phyloP scores from a whole-genome alignment of 2,888 invertebrate genomes.

The Ophion ventricosus region DNA sequence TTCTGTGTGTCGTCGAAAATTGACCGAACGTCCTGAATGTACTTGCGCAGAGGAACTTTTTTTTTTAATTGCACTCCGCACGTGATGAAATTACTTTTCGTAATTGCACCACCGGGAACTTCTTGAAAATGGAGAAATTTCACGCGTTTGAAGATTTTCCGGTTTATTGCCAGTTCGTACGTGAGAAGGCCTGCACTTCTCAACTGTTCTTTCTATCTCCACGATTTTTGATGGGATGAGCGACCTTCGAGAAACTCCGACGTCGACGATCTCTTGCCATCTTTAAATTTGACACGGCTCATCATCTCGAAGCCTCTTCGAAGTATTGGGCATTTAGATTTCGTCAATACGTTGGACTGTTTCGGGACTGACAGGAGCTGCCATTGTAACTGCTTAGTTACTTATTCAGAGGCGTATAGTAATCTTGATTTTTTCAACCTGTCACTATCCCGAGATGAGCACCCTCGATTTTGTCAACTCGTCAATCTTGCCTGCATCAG shows the following conservation, averaged over 20 bases:
- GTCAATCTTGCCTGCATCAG: neutral
- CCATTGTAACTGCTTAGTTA: neutral
- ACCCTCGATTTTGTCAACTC: neutral
- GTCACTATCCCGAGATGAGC: slow-evolving; percentile 12
- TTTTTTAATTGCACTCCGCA: neutral
- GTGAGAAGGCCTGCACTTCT: neutral
- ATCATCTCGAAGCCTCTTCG: neutral
- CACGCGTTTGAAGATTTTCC: neutral
- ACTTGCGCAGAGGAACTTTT: neutral
- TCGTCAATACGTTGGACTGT: neutral
- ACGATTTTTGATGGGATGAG: neutral
- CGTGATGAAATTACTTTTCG: slow-evolving; percentile 23
- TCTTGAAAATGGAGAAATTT: neutral
- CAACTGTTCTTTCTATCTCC: neutral
- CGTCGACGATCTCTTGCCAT: neutral
- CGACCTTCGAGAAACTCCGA: neutral
- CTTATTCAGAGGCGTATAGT: neutral
- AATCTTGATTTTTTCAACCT: slow-evolving; percentile 11
- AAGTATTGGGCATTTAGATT: neutral
- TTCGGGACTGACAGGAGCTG: neutral
- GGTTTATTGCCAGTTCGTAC: neutral
- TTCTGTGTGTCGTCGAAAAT: slow-evolving; percentile 20
- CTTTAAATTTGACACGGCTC: neutral
- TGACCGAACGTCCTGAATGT: neutral
- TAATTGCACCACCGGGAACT: neutral